Evolutionary conservation across 2,113 vertebrate species (phyloP), one percentile per base, ranked within the genome.

Genomic region (Pterocles orientalis): DNA sequence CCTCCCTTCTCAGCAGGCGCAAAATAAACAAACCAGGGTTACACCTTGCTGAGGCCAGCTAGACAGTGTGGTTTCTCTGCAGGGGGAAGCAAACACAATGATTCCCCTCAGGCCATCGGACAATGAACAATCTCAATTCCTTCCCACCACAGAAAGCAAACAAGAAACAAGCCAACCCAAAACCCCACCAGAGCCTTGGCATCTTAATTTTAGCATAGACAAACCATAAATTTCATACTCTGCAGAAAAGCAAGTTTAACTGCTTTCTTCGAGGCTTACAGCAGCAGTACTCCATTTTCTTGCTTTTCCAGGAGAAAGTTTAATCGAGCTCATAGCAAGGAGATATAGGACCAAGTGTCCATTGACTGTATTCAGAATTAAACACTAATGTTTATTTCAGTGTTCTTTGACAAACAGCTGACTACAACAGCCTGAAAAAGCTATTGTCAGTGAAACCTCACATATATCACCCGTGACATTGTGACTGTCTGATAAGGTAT

Each of bases 401-500:
- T 25, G 12, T 51, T 70, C 26, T 72, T 73, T 47, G 18, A 58
- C 41, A 53, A 68, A 34, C 1, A n/a, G 17, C 6, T 81, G 43
- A 56, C 25, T 72, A 14, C 23, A 88, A 36, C 6, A 61, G 47
- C 9, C 65, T 58, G n/a, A 69, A 76, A 81, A 8, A 47, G 21
- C 34, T 75, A 61, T 23, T 8, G 1, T 33, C 0, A 2, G 39
- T 58, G 36, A 93, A 87, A 85, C 10, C 14, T 81, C 53, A 58
- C 1, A 1, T 13, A 9, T 25, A 79, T 7, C 5, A 23, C 21
- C 6, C 24, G 2, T 28, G 18, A 25, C 64, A 31, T 1, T 28
- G 14, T 34, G 23, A 12, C 21, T 25, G 12, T 60, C 34, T 41
- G 43, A 36, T 41, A 48, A 64, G 6, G 16, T 53, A n/a, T 18